These are phyloP conservation scores for Cantharis flavilabris DNA, from an alignment of 2,888 invertebrate species.

Conservation along the genomic window DNA sequence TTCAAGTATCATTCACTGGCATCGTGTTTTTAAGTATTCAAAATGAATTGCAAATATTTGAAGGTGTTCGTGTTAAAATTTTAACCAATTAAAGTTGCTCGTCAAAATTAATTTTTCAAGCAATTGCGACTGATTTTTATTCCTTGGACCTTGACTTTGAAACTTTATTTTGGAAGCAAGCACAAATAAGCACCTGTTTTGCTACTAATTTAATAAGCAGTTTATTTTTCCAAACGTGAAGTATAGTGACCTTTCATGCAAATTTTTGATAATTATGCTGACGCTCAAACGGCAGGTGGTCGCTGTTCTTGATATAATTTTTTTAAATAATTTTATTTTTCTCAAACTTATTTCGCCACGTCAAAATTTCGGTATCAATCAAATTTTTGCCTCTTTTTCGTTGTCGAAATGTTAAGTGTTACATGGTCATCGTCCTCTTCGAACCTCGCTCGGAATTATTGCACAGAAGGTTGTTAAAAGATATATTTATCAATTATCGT, in stretches of 20 bases:
- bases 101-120: constrained; percentile 9
- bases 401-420: background rate
- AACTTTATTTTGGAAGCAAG: constrained; percentile 13
- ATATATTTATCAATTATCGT: background rate
- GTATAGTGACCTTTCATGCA: constrained; percentile 10
- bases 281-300: constrained; percentile 15
- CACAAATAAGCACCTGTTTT: constrained; percentile 18
- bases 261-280: constrained; percentile 16
- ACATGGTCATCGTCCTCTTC: constrained; percentile 3
- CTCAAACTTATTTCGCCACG: background rate
- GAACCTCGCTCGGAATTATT: background rate
- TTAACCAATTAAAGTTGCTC: background rate
- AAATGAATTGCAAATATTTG: constrained; percentile 6
- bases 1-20: background rate
- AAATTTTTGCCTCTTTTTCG: constrained; percentile 1
- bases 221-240: constrained; percentile 13
- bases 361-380: background rate
- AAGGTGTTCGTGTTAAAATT: constrained; percentile 5
- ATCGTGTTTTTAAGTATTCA: constrained; percentile 8
- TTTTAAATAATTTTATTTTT: constrained; percentile 10
- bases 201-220: constrained; percentile 13
- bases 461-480: background rate
- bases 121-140: constrained; percentile 6
- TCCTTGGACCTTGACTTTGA: constrained; percentile 12
- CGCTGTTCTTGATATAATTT: constrained; percentile 5